Evolutionary conservation across 2,797 vertebrate species (phyloP).

Genomic region (Erethizon dorsatum): DNA sequence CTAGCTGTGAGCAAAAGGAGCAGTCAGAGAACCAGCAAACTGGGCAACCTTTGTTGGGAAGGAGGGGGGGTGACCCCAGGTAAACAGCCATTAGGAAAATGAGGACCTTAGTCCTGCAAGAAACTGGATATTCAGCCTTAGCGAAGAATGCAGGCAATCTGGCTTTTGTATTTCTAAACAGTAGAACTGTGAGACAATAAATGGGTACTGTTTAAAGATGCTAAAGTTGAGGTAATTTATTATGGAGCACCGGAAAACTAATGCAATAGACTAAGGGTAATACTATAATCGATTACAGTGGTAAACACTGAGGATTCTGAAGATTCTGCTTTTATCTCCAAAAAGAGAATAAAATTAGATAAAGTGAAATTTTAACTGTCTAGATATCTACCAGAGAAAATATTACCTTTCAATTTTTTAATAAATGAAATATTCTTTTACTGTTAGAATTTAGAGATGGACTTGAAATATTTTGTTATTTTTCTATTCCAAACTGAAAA

Average conservation of each 20-base stretch:
- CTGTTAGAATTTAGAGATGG: not conserved
- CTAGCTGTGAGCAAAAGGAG: not conserved
- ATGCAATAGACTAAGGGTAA: not conserved
- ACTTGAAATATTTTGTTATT: not conserved
- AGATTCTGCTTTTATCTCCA: not conserved
- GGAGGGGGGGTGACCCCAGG: not conserved
- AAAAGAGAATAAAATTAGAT: not conserved
- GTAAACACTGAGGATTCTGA: not conserved
- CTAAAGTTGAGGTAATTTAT: not conserved
- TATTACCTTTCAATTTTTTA: not conserved
- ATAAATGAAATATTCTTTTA: not conserved
- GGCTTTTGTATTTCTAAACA: not conserved
- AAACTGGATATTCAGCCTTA: not conserved
- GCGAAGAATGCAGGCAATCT: not conserved
- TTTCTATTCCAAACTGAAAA: not conserved
- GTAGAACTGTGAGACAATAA: not conserved
- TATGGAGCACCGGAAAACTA: not conserved
- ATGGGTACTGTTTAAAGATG: not conserved
- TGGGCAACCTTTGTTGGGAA: not conserved
- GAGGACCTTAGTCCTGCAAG: accelerated
- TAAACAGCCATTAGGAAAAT: not conserved
- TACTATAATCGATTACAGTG: not conserved
- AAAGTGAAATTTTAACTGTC: not conserved
- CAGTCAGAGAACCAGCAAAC: not conserved
- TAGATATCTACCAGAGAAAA: not conserved